Conservation (phyloP, 2,113 vertebrate species). For the Hippocampus comes region DNA sequence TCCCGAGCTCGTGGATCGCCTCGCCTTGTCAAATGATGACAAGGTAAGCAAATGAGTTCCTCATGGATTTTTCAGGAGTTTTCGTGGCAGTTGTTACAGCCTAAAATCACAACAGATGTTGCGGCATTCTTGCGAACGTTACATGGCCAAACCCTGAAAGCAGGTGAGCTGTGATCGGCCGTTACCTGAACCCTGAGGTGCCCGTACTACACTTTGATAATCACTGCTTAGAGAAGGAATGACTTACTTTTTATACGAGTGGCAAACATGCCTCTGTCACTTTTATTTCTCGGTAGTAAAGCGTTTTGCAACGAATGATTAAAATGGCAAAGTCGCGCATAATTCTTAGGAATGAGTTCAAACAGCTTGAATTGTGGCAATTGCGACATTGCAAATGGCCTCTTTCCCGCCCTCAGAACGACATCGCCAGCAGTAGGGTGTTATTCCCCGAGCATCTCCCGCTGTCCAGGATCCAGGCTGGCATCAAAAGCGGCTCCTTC, state of each 20-base stretch:
- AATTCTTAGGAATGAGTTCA: background rate
- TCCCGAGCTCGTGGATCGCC: slow-evolving; percentile 90
- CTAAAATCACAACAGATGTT: too few species aligned
- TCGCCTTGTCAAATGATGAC: slow-evolving; percentile 86
- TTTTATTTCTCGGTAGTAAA: too few species aligned
- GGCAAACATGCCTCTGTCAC: too few species aligned
- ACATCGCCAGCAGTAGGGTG: slow-evolving; percentile 82
- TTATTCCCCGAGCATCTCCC: slow-evolving; percentile 93
- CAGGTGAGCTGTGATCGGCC: too few species aligned
- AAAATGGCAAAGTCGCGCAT: too few species aligned
- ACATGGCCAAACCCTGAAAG: too few species aligned
- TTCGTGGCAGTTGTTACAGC: background rate
- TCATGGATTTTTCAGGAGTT: background rate
- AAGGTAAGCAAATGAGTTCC: slow-evolving; percentile 69
- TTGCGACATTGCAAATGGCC: background rate
- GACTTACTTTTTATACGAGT: too few species aligned
- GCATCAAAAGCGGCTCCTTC: slow-evolving; percentile 86
- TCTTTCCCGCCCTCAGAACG: slow-evolving; percentile 71
- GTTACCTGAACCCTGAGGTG: too few species aligned
- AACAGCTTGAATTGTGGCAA: background rate
- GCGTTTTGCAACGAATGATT: too few species aligned
- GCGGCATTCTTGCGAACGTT: too few species aligned
- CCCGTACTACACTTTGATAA: too few species aligned
- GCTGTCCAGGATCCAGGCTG: slow-evolving; percentile 88
- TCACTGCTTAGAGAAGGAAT: too few species aligned